phyloP scores from a whole-genome alignment of 2,888 invertebrate species.

The Rhagonycha lutea region DNA sequence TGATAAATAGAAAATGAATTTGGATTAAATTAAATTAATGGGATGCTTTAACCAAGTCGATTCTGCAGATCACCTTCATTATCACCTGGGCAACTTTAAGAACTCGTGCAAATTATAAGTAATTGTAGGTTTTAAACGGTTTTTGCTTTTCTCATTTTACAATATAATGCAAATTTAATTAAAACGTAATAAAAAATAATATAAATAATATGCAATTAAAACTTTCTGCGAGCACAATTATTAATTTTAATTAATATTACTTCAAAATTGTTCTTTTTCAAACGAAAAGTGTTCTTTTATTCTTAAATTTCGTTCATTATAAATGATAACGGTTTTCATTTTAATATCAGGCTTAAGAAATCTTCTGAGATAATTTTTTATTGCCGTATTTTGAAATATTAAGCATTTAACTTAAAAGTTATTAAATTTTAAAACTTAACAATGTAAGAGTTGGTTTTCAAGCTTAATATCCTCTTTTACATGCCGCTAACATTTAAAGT shows the following conservation, averaged over 20 bases:
- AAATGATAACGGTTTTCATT: neutral
- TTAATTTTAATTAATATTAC: neutral
- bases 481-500: slow-evolving; percentile 12
- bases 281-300: neutral
- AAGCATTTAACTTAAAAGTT: neutral
- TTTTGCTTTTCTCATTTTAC: neutral
- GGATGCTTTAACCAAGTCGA: neutral
- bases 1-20: neutral
- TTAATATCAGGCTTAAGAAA: neutral
- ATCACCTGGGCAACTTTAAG: neutral
- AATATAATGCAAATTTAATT: neutral
- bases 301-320: neutral
- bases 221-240: neutral
- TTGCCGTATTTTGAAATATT: neutral
- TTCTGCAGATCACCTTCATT: neutral
- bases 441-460: slow-evolving; percentile 6
- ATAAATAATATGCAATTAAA: neutral
- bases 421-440: slow-evolving; percentile 7
- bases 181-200: neutral
- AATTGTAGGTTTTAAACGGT: neutral
- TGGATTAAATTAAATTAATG: neutral
- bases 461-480: slow-evolving; percentile 12
- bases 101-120: neutral
- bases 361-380: neutral
- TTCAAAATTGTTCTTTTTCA: neutral